Evolutionary conservation across 2,888 invertebrate species (phyloP).

Genomic region (Leptinotarsa tumamoca): DNA sequence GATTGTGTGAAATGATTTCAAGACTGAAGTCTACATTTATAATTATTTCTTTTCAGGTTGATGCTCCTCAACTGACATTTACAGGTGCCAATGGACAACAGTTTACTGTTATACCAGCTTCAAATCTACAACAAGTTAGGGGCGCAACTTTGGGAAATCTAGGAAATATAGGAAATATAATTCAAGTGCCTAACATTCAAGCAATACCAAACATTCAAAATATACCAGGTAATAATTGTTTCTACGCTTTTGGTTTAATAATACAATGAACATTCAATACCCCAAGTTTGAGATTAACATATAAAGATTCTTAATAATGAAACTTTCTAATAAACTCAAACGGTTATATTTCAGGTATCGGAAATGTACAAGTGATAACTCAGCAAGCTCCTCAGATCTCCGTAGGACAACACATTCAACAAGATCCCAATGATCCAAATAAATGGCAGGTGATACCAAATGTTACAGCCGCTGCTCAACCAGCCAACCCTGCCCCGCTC

Average conservation of each 20-base stretch:
- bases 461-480: conserved; percentile 50
- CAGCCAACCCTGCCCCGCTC: conserved; percentile 33
- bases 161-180: conserved; percentile 60
- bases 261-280: background rate
- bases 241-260: background rate
- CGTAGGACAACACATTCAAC: conserved; percentile 79
- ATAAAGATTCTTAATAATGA: too few species aligned
- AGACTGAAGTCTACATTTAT: background rate
- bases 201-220: conserved; percentile 81
- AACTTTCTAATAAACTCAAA: too few species aligned
- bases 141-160: conserved; percentile 58
- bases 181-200: conserved; percentile 73
- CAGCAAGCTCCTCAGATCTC: conserved; percentile 63
- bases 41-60: conserved; percentile 37
- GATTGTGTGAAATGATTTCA: too few species aligned
- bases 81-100: conserved; percentile 83
- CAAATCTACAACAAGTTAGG: conserved; percentile 66
- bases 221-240: conserved; percentile 63
- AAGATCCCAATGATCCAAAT: conserved; percentile 84
- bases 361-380: conserved; percentile 86
- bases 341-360: conserved; percentile 69
- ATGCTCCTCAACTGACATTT: conserved; percentile 73
- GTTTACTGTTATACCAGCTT: conserved; percentile 85
- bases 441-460: conserved; percentile 84
- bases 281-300: background rate